Conservation (phyloP, 1,140 invertebrate genomes). For the Aphelinus atriplicis region DNA sequence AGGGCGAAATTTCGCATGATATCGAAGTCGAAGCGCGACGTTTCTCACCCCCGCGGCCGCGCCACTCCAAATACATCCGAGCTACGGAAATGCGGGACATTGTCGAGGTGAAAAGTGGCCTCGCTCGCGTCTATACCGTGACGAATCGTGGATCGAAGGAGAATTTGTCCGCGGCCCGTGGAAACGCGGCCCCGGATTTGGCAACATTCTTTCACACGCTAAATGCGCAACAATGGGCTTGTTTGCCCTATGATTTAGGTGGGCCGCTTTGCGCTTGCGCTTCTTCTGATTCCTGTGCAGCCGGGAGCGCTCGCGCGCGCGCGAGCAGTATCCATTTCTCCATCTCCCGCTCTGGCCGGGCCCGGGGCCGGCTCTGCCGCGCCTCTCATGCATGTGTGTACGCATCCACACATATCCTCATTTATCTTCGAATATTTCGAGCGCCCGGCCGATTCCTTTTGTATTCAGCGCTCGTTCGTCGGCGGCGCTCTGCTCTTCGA, state of each 20-base stretch:
- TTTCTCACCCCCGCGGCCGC: slow-evolving; percentile 9
- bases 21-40: background rate
- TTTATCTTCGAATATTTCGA: slow-evolving; percentile 52
- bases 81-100: background rate
- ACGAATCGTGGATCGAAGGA: too few species aligned
- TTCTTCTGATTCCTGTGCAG: background rate
- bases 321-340: slow-evolving; percentile 43
- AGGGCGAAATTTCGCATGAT: slow-evolving; percentile 20
- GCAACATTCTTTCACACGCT: slow-evolving; percentile 61
- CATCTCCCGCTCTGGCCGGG: slow-evolving; percentile 7
- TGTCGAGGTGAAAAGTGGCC: background rate
- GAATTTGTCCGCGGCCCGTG: too few species aligned
- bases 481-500: background rate
- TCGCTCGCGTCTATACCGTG: too few species aligned
- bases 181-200: slow-evolving; percentile 27
- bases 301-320: background rate
- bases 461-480: slow-evolving; percentile 34
- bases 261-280: slow-evolving; percentile 39
- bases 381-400: slow-evolving; percentile 2
- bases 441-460: slow-evolving; percentile 43
- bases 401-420: slow-evolving; percentile 44
- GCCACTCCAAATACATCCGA: background rate
- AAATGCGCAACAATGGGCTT: slow-evolving; percentile 62
- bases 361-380: too few species aligned
- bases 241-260: slow-evolving; percentile 62